Conservation (phyloP, 2,888 invertebrate species). For the Spialia ferax region DNA sequence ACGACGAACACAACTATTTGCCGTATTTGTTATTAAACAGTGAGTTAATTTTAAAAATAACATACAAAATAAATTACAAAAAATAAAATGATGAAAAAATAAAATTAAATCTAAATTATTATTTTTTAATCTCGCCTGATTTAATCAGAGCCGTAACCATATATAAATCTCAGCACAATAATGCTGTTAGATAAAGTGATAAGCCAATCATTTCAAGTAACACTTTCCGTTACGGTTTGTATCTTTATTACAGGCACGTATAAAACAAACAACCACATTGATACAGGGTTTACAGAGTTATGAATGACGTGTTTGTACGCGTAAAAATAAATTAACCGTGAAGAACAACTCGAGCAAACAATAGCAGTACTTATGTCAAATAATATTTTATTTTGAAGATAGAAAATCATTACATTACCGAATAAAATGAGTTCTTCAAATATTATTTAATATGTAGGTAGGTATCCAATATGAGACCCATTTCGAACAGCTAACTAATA, state of each 20-base stretch:
- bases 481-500: no score
- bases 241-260: constrained; percentile 30
- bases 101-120: neutral
- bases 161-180: constrained; percentile 54
- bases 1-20: no score
- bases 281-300: constrained; percentile 19
- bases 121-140: constrained; percentile 24
- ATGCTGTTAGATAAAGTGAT: constrained; percentile 53
- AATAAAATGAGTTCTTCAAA: no score
- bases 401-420: no score
- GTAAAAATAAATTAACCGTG: constrained; percentile 26
- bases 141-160: constrained; percentile 49
- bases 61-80: neutral
- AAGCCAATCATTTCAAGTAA: constrained; percentile 44
- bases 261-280: constrained; percentile 34
- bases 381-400: neutral
- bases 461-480: no score
- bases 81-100: neutral
- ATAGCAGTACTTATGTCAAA: neutral
- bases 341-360: constrained; percentile 3
- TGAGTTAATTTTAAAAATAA: neutral
- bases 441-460: no score
- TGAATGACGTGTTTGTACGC: constrained; percentile 26
- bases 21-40: no score
- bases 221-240: constrained; percentile 35